phyloP scores from a whole-genome alignment of 2,113 vertebrate species.

The Nothobranchius kuhntae region DNA sequence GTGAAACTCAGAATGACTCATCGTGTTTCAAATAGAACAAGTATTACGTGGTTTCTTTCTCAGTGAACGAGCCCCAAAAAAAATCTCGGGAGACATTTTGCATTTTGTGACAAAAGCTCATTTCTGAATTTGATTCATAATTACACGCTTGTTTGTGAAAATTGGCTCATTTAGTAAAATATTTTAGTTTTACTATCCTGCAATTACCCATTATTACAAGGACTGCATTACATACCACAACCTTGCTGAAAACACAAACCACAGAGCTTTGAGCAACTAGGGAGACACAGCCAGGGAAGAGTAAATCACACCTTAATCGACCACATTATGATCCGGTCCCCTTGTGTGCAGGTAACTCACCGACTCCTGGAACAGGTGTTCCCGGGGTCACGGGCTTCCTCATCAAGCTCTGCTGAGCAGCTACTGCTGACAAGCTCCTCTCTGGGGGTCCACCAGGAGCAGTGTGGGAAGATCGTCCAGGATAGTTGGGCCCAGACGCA shows the following conservation, averaged over 20 bases:
- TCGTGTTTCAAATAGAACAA: too few relatives aligned
- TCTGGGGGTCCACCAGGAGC: constrained; percentile 90
- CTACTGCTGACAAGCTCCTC: constrained; percentile 77
- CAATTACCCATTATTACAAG: constrained; percentile 47
- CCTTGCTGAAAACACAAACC: constrained; percentile 58
- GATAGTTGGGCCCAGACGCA: constrained; percentile 75
- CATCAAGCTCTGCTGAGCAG: constrained; percentile 85
- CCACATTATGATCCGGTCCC: constrained; percentile 77
- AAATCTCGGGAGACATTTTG: constrained; percentile 19
- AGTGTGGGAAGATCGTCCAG: constrained; percentile 80
- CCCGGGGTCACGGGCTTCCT: constrained; percentile 88
- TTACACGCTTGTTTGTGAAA: constrained; percentile 12
- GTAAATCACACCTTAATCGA: constrained; percentile 79
- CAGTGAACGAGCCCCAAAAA: too few relatives aligned
- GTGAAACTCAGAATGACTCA: too few relatives aligned
- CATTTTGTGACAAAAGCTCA: neutral
- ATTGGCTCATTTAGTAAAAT: constrained; percentile 21
- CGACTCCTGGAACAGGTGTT: constrained; percentile 90
- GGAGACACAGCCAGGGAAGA: constrained; percentile 64
- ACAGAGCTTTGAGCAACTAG: constrained; percentile 62
- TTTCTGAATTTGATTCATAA: constrained; percentile 2
- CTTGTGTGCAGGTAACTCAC: constrained; percentile 89
- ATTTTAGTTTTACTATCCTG: constrained; percentile 32
- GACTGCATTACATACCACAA: constrained; percentile 37
- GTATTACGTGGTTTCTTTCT: too few relatives aligned